Percentiles rank a stretch among this genome's conserved stretches.
phyloP scores from a whole-genome alignment of 2,888 invertebrate species.

The Hoplodrina ambigua region DNA sequence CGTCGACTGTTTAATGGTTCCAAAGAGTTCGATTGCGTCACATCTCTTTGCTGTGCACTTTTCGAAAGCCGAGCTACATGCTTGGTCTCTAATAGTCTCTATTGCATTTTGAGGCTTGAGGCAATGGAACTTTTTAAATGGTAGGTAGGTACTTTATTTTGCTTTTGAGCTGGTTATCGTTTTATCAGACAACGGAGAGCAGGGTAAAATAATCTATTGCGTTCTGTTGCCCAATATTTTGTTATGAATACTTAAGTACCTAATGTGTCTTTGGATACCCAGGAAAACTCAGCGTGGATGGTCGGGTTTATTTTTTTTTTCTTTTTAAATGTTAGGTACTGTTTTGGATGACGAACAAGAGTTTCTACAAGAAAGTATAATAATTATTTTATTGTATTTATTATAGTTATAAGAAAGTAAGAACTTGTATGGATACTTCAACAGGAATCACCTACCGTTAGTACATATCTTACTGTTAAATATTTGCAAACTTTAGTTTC shows the following conservation, averaged over 20 bases:
- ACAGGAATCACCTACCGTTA: too few species aligned
- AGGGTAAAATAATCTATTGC: not conserved
- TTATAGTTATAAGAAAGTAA: too few species aligned
- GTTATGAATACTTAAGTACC: too few species aligned
- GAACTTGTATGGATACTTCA: too few species aligned
- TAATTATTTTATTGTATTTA: too few species aligned
- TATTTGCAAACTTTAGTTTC: conserved; percentile 21
- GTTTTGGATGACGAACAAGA: not conserved
- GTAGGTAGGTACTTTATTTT: too few species aligned
- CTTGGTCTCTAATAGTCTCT: not conserved
- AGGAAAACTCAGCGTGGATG: too few species aligned
- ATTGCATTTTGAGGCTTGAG: conserved; percentile 2
- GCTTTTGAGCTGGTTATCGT: not conserved
- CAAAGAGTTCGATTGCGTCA: conserved; percentile 49
- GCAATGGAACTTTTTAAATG: conserved; percentile 6
- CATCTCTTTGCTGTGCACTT: conserved; percentile 29
- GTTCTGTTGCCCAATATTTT: too few species aligned
- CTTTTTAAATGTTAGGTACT: not conserved
- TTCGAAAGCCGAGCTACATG: conserved; percentile 17
- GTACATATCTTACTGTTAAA: too few species aligned
- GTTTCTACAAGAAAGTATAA: not conserved
- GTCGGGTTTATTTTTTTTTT: too few species aligned
- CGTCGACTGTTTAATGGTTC: conserved; percentile 29
- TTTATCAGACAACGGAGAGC: not conserved
- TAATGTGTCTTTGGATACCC: too few species aligned